A percentile compares a stretch with the other conserved stretches of the same genome.
Evolutionary conservation across 2,888 invertebrate species (phyloP).

Genomic region (Sarcophaga rosellei): DNA sequence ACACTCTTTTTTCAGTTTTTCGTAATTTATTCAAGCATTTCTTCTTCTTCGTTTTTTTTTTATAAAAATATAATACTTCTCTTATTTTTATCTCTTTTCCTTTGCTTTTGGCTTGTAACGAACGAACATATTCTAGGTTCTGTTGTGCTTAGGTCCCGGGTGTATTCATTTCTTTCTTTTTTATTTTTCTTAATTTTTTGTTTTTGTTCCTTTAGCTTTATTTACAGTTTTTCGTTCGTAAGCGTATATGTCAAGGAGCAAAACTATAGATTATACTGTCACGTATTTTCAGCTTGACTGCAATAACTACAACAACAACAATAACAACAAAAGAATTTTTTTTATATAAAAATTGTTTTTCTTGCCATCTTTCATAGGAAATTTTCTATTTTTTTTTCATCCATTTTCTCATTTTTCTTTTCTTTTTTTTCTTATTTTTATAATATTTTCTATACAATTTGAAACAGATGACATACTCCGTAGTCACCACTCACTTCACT

Average conservation of each 20-base stretch:
- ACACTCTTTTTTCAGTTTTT: conserved; percentile 33
- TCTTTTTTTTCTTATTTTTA: conserved; percentile 8
- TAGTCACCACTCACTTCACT: neutral
- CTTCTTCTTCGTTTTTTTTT: neutral
- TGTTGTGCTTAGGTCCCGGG: conserved; percentile 25
- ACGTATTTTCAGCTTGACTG: conserved; percentile 50
- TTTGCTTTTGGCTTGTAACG: conserved; percentile 13
- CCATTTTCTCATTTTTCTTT: neutral
- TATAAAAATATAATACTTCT: neutral
- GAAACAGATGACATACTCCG: conserved; percentile 43
- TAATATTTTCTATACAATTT: conserved; percentile 39
- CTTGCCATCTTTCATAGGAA: conserved; percentile 12
- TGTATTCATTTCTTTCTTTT: conserved; percentile 18
- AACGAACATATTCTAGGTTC: conserved; percentile 14
- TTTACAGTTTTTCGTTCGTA: conserved; percentile 14
- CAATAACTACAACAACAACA: neutral
- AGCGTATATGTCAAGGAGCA: conserved; percentile 54
- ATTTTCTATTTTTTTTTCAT: neutral
- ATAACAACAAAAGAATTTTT: neutral
- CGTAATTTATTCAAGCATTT: conserved; percentile 19
- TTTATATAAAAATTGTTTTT: conserved; percentile 42
- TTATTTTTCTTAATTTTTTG: neutral
- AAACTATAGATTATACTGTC: conserved; percentile 65
- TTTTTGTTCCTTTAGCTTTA: neutral
- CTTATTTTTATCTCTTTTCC: neutral